These are phyloP conservation scores for Aptenodytes forsteri DNA, from an alignment of 2,113 vertebrate species.

Conservation along the genomic window DNA sequence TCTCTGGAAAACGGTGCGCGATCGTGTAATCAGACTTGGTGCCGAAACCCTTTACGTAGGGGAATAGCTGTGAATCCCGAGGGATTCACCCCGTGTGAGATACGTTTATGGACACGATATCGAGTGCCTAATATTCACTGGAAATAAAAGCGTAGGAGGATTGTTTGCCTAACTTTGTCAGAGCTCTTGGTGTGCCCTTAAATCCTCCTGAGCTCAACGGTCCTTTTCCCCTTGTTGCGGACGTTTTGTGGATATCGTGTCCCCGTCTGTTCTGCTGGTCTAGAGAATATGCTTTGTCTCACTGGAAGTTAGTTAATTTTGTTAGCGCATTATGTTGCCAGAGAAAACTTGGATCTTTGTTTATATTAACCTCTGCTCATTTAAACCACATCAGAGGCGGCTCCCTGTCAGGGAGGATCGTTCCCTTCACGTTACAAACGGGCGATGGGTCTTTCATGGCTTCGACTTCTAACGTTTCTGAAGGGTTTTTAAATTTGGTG, in stretches of 20 bases:
- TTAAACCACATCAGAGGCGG: neutral
- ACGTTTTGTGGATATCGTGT: neutral
- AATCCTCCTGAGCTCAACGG: neutral
- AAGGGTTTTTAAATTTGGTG: neutral
- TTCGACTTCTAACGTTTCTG: neutral
- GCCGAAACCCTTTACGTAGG: neutral
- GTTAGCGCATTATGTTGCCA: neutral
- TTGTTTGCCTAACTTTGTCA: neutral
- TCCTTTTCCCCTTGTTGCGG: neutral
- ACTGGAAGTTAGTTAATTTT: neutral
- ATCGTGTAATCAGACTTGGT: rapidly evolving
- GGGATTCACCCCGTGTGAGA: too few species aligned
- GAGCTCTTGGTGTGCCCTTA: neutral
- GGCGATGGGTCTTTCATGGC: neutral
- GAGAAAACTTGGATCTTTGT: neutral
- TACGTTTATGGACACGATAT: neutral
- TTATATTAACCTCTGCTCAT: neutral
- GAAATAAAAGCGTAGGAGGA: neutral
- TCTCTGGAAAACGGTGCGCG: neutral
- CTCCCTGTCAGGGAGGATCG: neutral
- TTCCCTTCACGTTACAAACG: rapidly evolving
- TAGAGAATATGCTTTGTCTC: neutral
- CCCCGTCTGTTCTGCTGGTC: neutral
- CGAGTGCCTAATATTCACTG: neutral
- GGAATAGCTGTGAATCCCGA: too few species aligned